Evolutionary conservation across 2,888 invertebrate species (phyloP), one percentile per base, ranked within the genome.

Genomic region (Mechanitis mazaeus): DNA sequence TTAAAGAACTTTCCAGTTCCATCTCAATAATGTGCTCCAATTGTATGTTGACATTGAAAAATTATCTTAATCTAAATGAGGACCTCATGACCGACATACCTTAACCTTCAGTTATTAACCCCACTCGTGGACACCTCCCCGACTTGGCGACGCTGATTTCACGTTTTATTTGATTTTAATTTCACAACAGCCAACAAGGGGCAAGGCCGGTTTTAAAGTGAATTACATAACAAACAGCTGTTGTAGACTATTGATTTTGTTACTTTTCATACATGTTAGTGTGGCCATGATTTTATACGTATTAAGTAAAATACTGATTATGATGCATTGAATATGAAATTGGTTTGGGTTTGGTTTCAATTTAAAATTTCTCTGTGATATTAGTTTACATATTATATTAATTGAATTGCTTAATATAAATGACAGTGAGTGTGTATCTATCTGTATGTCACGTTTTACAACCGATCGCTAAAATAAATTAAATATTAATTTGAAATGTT

Each of bases 381-480:
- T 20, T 20, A 20, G 20, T 38, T 38, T 38, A 6, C 38, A 4
- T 4, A 38, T 38, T 4, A 38, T 38, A 38, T 6, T 7, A 38
- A 2, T 7, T 38, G 38, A 38, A 7, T 7, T 38, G 3, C 42
- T 9, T 42, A 42, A 42, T 9, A 9, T 42, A 42, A 9, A 42
- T 42, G 9, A 9, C 0, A 38, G 38, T 42, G 7, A 42, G 1
- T 9, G 9, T 42, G 2, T 42, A 9, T 42, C 42, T 11, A 11
- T 42, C 3, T 9, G 42, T 42, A 66, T 64, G 65, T 65, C 68
- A 67, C 66, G 66, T 73, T 69, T 61, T 62, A 61, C 63, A 64
- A 50, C 57, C 66, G 47, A 53, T 60, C 45, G 54, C 45, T 58
- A 54, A 53, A 50, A 50, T 50, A 42, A 9, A 9, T 42, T 42